Evolutionary conservation across 2,113 vertebrate genomes (phyloP).

Genomic region (Cinclus cinclus): DNA sequence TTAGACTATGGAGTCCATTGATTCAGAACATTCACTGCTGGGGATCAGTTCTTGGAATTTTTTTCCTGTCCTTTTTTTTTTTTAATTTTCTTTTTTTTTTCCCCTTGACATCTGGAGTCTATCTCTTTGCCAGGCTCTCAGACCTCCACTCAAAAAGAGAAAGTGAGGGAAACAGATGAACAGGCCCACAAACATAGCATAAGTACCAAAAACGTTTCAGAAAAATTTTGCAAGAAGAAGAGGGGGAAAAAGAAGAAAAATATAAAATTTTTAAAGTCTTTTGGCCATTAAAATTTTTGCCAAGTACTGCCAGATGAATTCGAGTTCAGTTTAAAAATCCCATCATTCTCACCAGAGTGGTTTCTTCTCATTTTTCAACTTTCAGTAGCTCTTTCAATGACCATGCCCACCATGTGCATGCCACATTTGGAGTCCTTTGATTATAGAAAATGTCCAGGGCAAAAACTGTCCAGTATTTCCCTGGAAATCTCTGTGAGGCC

Average conservation of each 20-base stretch:
- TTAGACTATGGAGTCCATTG: constrained; percentile 65
- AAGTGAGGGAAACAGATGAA: not conserved
- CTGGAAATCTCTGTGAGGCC: not conserved
- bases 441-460: not conserved
- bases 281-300: constrained; percentile 61
- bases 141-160: not conserved
- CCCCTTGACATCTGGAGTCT: constrained; percentile 76
- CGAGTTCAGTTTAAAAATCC: not conserved
- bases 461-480: not conserved
- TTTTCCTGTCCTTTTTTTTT: not conserved
- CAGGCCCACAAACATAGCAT: not conserved
- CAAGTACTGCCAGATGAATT: constrained; percentile 46
- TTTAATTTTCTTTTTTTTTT: too few relatives aligned
- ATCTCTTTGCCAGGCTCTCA: constrained; percentile 56
- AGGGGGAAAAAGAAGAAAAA: not conserved
- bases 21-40: constrained; percentile 58
- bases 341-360: not conserved
- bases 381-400: not conserved
- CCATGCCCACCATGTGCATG: not conserved
- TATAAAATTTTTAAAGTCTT: constrained; percentile 41
- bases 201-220: not conserved
- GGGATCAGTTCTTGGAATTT: not conserved
- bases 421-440: constrained; percentile 32
- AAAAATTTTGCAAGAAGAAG: not conserved
- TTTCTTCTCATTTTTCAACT: not conserved